Percentiles rank a stretch among this genome's conserved stretches.
These are phyloP conservation scores for Anodontia alba DNA, from an alignment of 2,888 invertebrate species.

Conservation along the genomic window DNA sequence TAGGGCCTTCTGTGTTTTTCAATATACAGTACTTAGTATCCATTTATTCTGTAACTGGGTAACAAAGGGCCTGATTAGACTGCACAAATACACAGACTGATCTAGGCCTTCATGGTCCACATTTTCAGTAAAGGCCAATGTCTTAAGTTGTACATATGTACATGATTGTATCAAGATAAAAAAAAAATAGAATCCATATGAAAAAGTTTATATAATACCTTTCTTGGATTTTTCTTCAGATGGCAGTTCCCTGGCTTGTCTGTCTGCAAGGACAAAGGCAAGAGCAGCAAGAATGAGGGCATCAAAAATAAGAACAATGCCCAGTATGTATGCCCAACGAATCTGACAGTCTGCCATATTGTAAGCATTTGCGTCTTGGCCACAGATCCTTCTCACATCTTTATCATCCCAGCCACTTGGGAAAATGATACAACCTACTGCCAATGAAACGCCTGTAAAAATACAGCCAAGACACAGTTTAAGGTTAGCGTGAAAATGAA, in stretches of 20 bases:
- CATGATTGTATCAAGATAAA: no score
- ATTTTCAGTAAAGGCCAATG: no score
- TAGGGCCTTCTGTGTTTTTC: no score
- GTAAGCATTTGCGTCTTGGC: slow-evolving; percentile 90
- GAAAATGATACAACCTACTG: slow-evolving; percentile 94
- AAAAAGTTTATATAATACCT: slow-evolving; percentile 29
- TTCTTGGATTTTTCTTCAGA: slow-evolving; percentile 57
- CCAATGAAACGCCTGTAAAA: slow-evolving; percentile 92
- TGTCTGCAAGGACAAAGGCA: slow-evolving; percentile 96
- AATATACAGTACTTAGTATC: no score
- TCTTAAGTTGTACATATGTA: no score
- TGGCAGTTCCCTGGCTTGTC: slow-evolving; percentile 87
- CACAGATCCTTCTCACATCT: slow-evolving; percentile 93
- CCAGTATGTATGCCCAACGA: slow-evolving; percentile 92
- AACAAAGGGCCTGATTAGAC: no score
- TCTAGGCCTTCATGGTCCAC: no score
- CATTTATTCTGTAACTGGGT: no score
- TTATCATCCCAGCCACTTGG: slow-evolving; percentile 96
- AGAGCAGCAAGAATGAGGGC: slow-evolving; percentile 94
- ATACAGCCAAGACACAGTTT: no score
- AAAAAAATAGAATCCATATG: no score
- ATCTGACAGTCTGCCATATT: slow-evolving; percentile 93
- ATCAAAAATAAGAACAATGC: slow-evolving; percentile 94
- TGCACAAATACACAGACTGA: no score
- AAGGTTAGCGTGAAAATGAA: no score